Evolutionary conservation across 1,140 invertebrate genomes (phyloP).

Genomic region (Pseudobourletiella spinata): DNA sequence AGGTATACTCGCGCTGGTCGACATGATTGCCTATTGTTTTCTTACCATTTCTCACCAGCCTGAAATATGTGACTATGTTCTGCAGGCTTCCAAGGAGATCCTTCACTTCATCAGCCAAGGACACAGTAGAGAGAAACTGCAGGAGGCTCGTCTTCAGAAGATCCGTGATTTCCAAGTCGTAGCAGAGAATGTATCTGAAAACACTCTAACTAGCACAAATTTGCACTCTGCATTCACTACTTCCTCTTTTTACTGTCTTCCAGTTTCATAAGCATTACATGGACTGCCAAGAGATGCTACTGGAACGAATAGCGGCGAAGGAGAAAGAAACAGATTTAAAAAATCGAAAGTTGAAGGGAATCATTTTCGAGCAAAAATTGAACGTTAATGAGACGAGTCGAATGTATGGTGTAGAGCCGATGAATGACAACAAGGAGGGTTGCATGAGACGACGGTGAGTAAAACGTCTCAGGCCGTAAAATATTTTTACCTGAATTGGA

Average conservation of each 20-base stretch:
- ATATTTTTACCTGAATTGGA: no score
- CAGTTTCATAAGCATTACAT: slow-evolving; percentile 14
- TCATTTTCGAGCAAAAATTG: slow-evolving; percentile 7
- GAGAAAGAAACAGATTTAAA: not conserved
- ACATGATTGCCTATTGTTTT: not conserved
- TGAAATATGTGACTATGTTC: not conserved
- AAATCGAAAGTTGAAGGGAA: not conserved
- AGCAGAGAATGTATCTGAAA: not conserved
- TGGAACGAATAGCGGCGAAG: not conserved
- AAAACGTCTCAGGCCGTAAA: no score
- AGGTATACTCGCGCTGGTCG: no score
- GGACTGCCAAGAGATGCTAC: not conserved
- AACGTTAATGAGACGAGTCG: slow-evolving; percentile 5
- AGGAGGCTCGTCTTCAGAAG: slow-evolving; percentile 9
- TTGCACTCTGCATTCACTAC: no score
- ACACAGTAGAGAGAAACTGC: slow-evolving; percentile 8
- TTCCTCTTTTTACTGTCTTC: no score
- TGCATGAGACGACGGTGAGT: not conserved
- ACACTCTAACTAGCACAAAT: not conserved
- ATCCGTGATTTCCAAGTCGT: slow-evolving; percentile 6
- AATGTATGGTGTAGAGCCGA: slow-evolving; percentile 1
- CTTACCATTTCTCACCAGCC: no score
- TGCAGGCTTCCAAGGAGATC: slow-evolving; percentile 16
- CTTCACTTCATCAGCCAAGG: slow-evolving; percentile 7
- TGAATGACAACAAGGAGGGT: not conserved